phyloP scores from a whole-genome alignment of 2,888 invertebrate species.

The Aleiodes leptofemur region DNA sequence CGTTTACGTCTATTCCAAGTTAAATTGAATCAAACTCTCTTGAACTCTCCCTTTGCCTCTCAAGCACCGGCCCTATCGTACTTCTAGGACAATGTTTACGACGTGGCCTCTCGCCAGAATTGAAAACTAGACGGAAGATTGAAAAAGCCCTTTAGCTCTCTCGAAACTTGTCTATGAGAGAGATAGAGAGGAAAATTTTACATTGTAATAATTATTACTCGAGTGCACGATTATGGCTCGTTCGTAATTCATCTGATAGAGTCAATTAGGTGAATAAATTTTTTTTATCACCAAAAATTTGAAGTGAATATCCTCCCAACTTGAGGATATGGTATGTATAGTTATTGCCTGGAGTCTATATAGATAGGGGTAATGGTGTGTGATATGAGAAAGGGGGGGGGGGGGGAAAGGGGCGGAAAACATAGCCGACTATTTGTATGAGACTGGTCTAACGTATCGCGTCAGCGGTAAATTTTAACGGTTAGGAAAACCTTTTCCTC shows the following conservation, averaged over 20 bases:
- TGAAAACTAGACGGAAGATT: conserved; percentile 37
- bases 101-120: conserved; percentile 46
- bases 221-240: neutral
- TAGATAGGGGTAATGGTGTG: conserved; percentile 23
- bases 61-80: conserved; percentile 14
- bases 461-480: conserved; percentile 59
- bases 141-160: conserved; percentile 33
- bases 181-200: neutral
- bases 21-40: conserved; percentile 45
- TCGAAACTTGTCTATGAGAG: conserved; percentile 9
- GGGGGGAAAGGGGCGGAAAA: neutral
- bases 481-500: conserved; percentile 56
- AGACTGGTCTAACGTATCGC: conserved; percentile 51
- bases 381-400: conserved; percentile 6
- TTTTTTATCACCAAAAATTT: neutral
- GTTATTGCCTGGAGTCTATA: neutral
- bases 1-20: conserved; percentile 28
- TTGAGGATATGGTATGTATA: neutral
- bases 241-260: neutral
- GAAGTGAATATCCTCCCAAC: neutral
- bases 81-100: conserved; percentile 42
- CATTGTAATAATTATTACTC: conserved; percentile 21
- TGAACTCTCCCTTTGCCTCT: neutral
- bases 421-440: conserved; percentile 24
- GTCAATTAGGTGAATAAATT: no score